phyloP scores from a whole-genome alignment of 2,797 vertebrate species.

The Saxicola maurus region DNA sequence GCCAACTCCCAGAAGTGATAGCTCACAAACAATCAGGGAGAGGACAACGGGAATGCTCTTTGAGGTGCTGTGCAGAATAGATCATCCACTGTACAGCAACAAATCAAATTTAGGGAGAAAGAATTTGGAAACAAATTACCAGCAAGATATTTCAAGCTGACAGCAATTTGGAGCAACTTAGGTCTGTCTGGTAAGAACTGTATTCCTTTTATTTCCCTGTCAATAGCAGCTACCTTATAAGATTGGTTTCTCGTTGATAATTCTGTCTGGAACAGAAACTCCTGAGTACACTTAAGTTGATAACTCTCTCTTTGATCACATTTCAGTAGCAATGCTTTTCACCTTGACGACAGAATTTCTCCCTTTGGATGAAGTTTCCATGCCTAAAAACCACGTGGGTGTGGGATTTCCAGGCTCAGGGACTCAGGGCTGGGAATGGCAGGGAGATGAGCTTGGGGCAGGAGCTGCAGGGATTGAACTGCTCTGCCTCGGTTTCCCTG shows the following conservation, averaged over 20 bases:
- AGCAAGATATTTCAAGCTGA: conserved; percentile 47
- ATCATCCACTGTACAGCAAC: conserved; percentile 47
- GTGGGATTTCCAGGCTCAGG: not conserved
- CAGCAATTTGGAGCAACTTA: conserved; percentile 44
- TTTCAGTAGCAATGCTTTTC: conserved; percentile 61
- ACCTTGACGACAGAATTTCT: conserved; percentile 29
- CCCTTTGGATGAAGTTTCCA: conserved; percentile 24
- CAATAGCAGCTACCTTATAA: conserved; percentile 24
- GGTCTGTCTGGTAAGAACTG: conserved; percentile 22
- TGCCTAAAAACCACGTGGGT: not conserved
- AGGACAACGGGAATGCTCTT: conserved; percentile 25
- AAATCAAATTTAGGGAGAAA: conserved; percentile 52
- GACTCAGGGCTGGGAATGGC: not conserved
- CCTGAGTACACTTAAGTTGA: conserved; percentile 49
- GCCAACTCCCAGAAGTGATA: conserved; percentile 39
- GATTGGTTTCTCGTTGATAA: conserved; percentile 43
- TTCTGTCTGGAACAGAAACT: conserved; percentile 57
- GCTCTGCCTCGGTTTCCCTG: not conserved
- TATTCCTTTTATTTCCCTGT: conserved; percentile 57
- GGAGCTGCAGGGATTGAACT: not conserved
- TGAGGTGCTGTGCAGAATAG: conserved; percentile 34
- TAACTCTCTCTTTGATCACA: conserved; percentile 57
- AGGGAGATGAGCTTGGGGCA: rapidly evolving
- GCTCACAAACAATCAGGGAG: conserved; percentile 40
- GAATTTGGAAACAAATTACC: conserved; percentile 62